Evolutionary conservation across 37 sponge, comb jelly and placozoan species (phyloP).

Genomic region (Diacarnus erythraeanus): DNA sequence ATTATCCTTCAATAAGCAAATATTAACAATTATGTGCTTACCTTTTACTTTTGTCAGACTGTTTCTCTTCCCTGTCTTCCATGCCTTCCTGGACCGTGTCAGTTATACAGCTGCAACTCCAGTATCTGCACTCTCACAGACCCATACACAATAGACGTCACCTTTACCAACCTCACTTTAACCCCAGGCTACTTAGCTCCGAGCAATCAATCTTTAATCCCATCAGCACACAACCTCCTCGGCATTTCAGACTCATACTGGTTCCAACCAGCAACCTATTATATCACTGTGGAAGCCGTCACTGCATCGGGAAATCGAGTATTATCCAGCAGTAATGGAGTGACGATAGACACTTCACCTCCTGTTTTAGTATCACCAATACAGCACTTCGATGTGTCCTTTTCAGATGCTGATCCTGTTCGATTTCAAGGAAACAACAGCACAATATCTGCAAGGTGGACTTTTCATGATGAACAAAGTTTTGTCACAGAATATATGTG

Average conservation of each 20-base stretch:
- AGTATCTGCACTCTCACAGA: conserved; percentile 41
- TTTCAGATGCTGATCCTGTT: conserved; percentile 33
- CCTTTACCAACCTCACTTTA: conserved; percentile 58
- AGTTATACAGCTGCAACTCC: conserved; percentile 53
- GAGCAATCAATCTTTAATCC: conserved; percentile 11
- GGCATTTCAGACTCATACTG: background rate
- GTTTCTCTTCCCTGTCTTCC: conserved; percentile 53
- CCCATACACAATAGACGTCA: conserved; percentile 50
- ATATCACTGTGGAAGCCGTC: conserved; percentile 67
- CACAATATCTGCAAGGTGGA: conserved; percentile 71
- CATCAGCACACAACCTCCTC: conserved; percentile 9
- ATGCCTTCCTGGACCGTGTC: conserved; percentile 59
- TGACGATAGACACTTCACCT: conserved; percentile 73
- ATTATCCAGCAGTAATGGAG: conserved; percentile 58
- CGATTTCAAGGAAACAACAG: conserved; percentile 71
- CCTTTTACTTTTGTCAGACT: conserved; percentile 35
- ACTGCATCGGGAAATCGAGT: conserved; percentile 68
- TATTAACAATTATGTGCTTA: too few relatives aligned
- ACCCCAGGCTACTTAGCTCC: conserved; percentile 24
- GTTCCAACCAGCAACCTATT: conserved; percentile 67
- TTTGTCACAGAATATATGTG: conserved; percentile 73
- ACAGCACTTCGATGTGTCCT: conserved; percentile 70
- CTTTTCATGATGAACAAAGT: conserved; percentile 69
- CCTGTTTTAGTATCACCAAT: conserved; percentile 38
- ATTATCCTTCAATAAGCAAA: too few relatives aligned